Percentiles rank a stretch among this genome's conserved stretches.
Conservation (phyloP, 2,113 vertebrate species). For the Heterochromis multidens region DNA sequence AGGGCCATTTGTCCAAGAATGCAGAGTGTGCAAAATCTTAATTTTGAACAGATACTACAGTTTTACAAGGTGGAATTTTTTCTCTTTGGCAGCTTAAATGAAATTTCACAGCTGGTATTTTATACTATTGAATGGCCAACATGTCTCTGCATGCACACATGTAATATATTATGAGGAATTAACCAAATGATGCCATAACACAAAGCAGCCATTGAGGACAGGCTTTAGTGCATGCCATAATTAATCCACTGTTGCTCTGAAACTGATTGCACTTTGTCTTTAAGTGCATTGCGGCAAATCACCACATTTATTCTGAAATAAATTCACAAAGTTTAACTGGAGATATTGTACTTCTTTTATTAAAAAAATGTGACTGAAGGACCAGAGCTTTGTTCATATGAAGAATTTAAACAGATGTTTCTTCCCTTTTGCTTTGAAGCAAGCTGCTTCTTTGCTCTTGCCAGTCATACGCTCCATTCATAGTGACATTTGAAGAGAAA, state of each 20-base stretch:
- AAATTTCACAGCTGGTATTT: not conserved
- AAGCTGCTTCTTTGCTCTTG: not conserved
- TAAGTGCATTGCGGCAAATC: not conserved
- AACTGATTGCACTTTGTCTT: not conserved
- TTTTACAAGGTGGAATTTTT: not conserved
- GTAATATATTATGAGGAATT: not conserved
- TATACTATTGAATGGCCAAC: not conserved
- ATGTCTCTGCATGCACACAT: not conserved
- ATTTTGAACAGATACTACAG: not conserved
- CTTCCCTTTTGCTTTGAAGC: not conserved
- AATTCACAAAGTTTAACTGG: not conserved
- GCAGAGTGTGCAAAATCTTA: not conserved
- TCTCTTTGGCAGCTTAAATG: not conserved
- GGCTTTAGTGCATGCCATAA: not conserved
- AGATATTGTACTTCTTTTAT: not conserved
- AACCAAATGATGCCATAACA: not conserved
- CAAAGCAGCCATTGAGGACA: not conserved
- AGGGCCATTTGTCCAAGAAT: not conserved
- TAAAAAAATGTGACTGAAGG: not conserved
- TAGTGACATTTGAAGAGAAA: constrained; percentile 20
- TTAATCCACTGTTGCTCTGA: not conserved
- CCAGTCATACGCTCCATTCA: not conserved
- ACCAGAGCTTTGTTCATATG: not conserved
- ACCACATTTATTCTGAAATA: not conserved
- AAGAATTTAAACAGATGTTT: constrained; percentile 1